These are phyloP conservation scores for Hippolais icterina DNA, from an alignment of 2,113 vertebrate species.

Conservation along the genomic window DNA sequence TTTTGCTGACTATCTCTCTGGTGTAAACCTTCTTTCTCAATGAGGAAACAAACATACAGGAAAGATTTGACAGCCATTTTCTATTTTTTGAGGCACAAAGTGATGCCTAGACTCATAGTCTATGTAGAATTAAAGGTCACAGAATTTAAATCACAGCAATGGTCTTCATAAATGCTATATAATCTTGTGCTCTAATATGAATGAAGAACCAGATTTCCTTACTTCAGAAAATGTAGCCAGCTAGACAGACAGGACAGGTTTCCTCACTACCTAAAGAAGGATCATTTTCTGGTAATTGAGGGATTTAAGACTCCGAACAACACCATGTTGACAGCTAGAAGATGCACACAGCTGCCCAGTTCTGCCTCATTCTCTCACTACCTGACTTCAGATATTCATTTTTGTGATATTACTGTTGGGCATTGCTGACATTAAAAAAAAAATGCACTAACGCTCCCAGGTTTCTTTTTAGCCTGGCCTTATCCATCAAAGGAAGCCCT, in stretches of 20 bases:
- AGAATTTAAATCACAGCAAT: background rate
- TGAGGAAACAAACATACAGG: background rate
- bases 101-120: background rate
- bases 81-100: background rate
- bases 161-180: background rate
- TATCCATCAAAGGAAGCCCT: background rate
- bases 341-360: background rate
- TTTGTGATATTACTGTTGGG: background rate
- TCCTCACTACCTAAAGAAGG: background rate
- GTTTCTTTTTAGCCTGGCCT: background rate
- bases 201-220: background rate
- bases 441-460: background rate
- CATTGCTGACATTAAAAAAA: background rate
- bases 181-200: background rate
- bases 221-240: background rate
- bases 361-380: background rate
- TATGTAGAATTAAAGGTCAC: background rate
- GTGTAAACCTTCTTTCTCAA: background rate
- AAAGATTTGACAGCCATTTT: background rate
- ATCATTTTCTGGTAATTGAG: background rate
- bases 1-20: background rate
- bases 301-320: background rate
- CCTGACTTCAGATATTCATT: background rate
- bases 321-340: background rate
- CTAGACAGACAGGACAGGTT: background rate